Conservation (phyloP, 2,797 vertebrate genomes). For the Muscicapa striata region DNA sequence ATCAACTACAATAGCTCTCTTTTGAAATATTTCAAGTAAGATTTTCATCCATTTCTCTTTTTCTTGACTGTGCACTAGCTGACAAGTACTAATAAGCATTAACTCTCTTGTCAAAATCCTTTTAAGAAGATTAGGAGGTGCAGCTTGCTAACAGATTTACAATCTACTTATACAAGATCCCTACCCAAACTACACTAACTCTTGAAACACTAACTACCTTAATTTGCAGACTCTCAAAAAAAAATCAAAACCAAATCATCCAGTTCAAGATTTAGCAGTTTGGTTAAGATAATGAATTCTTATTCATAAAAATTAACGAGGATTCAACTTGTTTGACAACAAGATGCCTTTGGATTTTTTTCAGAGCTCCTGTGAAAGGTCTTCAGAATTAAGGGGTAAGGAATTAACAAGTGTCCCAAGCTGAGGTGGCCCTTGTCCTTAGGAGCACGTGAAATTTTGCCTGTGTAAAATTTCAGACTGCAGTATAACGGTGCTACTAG, state of each 20-base stretch:
- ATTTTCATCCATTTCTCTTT: conserved; percentile 14
- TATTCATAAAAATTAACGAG: background rate
- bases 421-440: background rate
- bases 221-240: background rate
- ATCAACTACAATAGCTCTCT: background rate
- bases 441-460: background rate
- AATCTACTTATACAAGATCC: background rate
- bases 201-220: background rate
- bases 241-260: background rate
- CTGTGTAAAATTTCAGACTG: background rate
- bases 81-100: conserved; percentile 48
- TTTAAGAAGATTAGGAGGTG: conserved; percentile 46
- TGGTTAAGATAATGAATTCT: background rate
- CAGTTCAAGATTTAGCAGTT: background rate
- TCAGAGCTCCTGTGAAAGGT: background rate
- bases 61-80: background rate
- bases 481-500: background rate
- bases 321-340: background rate
- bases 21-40: conserved; percentile 13
- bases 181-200: background rate
- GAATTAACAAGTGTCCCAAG: background rate
- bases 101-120: conserved; percentile 44
- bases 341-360: background rate
- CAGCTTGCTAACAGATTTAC: conserved; percentile 14
- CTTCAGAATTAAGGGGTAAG: background rate